phyloP scores from a whole-genome alignment of 2,888 invertebrate species.

The Amiota communis region DNA sequence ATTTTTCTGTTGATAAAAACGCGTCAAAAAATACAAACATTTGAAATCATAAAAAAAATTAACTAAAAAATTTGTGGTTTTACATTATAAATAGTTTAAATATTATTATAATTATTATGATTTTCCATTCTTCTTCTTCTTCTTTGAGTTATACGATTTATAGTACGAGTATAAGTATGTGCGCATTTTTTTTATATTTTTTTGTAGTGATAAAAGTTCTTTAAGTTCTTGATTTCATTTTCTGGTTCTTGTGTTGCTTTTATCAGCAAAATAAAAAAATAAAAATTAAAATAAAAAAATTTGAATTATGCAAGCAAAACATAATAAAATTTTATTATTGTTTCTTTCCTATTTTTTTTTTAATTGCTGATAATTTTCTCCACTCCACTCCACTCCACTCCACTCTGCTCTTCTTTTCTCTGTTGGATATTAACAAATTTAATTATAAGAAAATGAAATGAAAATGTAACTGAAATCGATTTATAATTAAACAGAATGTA shows the following conservation, averaged over 20 bases:
- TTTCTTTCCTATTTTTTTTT: too few species aligned
- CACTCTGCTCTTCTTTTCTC: too few species aligned
- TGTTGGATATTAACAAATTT: not conserved
- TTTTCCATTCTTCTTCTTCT: not conserved
- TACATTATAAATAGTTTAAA: conserved; percentile 7
- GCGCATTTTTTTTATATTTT: too few species aligned
- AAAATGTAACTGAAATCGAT: conserved; percentile 52
- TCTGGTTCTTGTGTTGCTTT: not conserved
- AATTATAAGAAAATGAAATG: conserved; percentile 36
- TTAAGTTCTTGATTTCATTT: not conserved
- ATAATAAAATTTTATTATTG: too few species aligned
- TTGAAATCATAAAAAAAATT: too few species aligned
- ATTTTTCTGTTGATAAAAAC: too few species aligned
- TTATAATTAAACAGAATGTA: conserved; percentile 58
- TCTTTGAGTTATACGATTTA: not conserved
- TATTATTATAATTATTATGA: not conserved
- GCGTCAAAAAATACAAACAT: too few species aligned
- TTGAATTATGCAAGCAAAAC: not conserved
- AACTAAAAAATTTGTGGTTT: too few species aligned
- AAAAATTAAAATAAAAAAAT: not conserved
- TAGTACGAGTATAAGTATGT: too few species aligned
- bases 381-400: too few species aligned
- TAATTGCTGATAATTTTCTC: too few species aligned
- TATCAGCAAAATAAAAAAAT: not conserved
- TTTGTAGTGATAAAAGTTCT: conserved; percentile 4